Conservation (phyloP, 2,888 invertebrate species). For the Netelia inedita region DNA sequence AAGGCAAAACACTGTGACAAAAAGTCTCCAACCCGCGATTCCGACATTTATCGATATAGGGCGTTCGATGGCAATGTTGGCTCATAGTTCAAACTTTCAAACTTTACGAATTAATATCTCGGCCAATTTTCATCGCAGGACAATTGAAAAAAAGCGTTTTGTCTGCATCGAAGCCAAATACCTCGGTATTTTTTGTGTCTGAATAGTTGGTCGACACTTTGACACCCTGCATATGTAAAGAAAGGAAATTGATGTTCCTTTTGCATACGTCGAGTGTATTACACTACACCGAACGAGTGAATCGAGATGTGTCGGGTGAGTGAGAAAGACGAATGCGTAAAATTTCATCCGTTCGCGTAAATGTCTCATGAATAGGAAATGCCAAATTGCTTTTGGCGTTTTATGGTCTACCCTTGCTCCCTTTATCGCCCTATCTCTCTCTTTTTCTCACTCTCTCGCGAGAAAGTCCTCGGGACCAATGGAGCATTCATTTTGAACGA, state of each 20-base stretch:
- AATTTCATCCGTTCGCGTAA: slow-evolving; percentile 68
- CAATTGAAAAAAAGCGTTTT: too few species aligned
- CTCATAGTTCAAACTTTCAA: too few species aligned
- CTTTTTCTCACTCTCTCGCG: slow-evolving; percentile 16
- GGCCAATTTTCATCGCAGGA: too few species aligned
- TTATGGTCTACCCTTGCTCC: slow-evolving; percentile 40
- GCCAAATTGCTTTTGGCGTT: slow-evolving; percentile 67
- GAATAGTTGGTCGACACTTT: too few species aligned
- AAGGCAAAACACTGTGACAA: too few species aligned
- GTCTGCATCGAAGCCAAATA: too few species aligned
- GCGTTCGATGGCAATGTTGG: too few species aligned
- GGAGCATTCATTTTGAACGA: slow-evolving; percentile 60
- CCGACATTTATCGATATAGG: too few species aligned
- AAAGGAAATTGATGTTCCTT: slow-evolving; percentile 35
- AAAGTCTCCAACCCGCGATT: too few species aligned
- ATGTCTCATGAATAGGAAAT: slow-evolving; percentile 70
- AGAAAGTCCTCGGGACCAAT: slow-evolving; percentile 51
- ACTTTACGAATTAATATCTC: too few species aligned
- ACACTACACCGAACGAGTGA: slow-evolving; percentile 62
- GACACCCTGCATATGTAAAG: not conserved
- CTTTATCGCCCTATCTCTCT: slow-evolving; percentile 18
- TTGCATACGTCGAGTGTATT: slow-evolving; percentile 50
- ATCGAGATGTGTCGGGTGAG: slow-evolving; percentile 49
- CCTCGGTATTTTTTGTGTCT: too few species aligned
- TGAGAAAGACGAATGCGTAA: slow-evolving; percentile 57